Evolutionary conservation across 2,113 vertebrate genomes (phyloP).

Genomic region (Sciurus niger): DNA sequence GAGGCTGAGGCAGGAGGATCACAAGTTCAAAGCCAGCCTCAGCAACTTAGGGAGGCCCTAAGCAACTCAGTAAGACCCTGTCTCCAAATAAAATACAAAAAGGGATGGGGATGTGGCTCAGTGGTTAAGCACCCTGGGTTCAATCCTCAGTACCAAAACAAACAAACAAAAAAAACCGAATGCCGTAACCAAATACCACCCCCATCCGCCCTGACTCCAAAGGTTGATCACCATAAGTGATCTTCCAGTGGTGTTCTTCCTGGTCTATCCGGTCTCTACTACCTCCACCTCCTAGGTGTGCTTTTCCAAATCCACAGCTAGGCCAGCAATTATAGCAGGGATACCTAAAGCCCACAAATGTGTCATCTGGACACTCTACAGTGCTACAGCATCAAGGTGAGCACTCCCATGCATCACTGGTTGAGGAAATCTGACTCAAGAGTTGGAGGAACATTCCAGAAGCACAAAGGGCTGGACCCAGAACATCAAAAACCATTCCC

Average conservation of each 20-base stretch:
- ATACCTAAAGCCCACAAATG: not conserved
- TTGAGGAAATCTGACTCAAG: not conserved
- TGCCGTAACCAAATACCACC: not conserved
- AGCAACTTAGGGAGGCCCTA: not conserved
- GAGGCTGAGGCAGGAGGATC: not conserved
- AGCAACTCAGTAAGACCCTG: not conserved
- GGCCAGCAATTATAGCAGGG: accelerated
- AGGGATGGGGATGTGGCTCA: not conserved
- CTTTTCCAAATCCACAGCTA: not conserved
- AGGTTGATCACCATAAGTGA: not conserved
- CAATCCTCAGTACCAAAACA: no score
- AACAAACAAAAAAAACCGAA: no score
- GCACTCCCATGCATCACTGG: not conserved
- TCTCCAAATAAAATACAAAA: not conserved
- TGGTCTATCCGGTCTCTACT: not conserved
- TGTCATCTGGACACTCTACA: not conserved
- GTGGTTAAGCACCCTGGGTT: no score
- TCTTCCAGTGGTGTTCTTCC: accelerated
- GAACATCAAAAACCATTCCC: not conserved
- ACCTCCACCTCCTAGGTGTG: not conserved
- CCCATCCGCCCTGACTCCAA: not conserved
- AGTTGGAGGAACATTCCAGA: not conserved
- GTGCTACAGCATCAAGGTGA: not conserved
- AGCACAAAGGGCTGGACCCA: not conserved
- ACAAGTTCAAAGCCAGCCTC: not conserved